Percentiles rank a stretch among this genome's conserved stretches.
Conservation (phyloP, 37 sponge, comb jelly and placozoan genomes). For the Tethya wilhelma region DNA sequence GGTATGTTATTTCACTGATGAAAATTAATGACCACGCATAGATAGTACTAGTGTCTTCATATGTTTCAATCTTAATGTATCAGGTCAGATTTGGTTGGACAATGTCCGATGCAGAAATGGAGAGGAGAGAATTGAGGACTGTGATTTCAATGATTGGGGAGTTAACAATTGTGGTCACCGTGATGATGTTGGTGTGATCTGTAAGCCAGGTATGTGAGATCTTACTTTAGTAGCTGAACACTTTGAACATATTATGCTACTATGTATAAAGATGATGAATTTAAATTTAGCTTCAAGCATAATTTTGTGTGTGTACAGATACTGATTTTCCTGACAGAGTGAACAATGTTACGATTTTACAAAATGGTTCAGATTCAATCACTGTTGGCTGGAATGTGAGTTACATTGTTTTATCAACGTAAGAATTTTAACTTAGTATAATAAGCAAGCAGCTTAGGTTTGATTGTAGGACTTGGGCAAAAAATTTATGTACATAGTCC, state of each 20-base stretch:
- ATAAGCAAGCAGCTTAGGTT: too few relatives aligned
- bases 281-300: not conserved
- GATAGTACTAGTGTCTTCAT: too few relatives aligned
- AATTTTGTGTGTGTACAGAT: too few relatives aligned
- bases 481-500: too few relatives aligned
- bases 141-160: slow-evolving; percentile 37
- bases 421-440: too few relatives aligned
- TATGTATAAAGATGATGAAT: too few relatives aligned
- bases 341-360: not conserved
- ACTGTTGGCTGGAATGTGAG: too few relatives aligned
- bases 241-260: not conserved
- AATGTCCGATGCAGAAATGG: slow-evolving; percentile 8
- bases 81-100: slow-evolving; percentile 46
- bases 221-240: not conserved
- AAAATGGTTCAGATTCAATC: not conserved
- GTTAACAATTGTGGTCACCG: slow-evolving; percentile 34
- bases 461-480: too few relatives aligned
- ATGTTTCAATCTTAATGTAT: too few relatives aligned
- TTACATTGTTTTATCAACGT: too few relatives aligned
- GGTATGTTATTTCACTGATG: too few relatives aligned
- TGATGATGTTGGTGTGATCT: slow-evolving; percentile 35
- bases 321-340: not conserved
- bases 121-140: slow-evolving; percentile 18
- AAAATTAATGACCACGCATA: too few relatives aligned
- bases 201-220: slow-evolving; percentile 12